Evolutionary conservation across 2,888 invertebrate species (phyloP), one percentile per base, ranked within the genome.

Genomic region (Diogma glabrata): DNA sequence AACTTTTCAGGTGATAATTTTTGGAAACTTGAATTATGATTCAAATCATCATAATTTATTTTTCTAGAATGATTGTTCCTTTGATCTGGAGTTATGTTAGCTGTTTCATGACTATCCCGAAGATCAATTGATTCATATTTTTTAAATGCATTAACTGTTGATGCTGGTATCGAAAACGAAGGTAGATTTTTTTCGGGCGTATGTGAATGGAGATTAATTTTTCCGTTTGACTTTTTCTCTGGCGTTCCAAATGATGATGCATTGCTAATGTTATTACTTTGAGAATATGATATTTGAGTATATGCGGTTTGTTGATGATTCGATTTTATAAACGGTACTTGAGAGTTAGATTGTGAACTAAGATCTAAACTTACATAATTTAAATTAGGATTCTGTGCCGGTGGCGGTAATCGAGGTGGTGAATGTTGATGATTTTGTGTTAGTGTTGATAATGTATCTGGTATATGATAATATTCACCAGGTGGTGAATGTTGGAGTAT

Each of bases 1-100:
- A 64, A 66, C 30, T 64, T 66, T 47, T 67, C 65, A 6, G 65
- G 64, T 23, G 67, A 64, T 4, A 66, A 52, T 58, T 65, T 67
- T 64, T 67, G 67, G 63, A 68, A 67, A 64, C 65, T 63, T 16
- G 58, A 57, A 60, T 69, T 65, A 50, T 59, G 59, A 59, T 64
- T 65, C 52, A 64, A 59, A 57, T 65, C 62, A 56, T 64, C 64
- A 52, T 66, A 66, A 54, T 59, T 19, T n/a, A n/a, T n/a, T n/a
- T n/a, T n/a, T n/a, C n/a, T n/a, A n/a, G n/a, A n/a, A n/a, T n/a
- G n/a, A n/a, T n/a, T n/a, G n/a, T n/a, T n/a, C n/a, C n/a, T n/a
- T n/a, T n/a, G n/a, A n/a, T n/a, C n/a, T n/a, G n/a, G n/a, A n/a
- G n/a, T n/a, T n/a, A n/a, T n/a, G n/a, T n/a, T n/a, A n/a, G n/a